Conservation (phyloP, 37 sponge, comb jelly and placozoan genomes). For the Cladorhizidae sp. region DNA sequence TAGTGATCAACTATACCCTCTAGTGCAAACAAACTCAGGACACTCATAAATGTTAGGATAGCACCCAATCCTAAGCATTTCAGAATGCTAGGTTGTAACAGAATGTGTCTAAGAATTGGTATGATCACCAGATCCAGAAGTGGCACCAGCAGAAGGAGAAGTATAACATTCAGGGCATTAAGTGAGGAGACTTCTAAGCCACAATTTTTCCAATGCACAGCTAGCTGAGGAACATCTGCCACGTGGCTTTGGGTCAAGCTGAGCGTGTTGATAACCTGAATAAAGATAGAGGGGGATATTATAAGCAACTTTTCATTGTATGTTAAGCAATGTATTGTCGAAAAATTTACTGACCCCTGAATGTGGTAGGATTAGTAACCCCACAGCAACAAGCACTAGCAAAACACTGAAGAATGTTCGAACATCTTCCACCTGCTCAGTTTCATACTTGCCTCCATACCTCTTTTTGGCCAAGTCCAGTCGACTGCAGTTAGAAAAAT, state of each 20-base stretch:
- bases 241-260: conserved; percentile 21
- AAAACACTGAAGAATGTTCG: conserved; percentile 41
- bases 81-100: conserved; percentile 27
- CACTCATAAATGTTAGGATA: conserved; percentile 5
- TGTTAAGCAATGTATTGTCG: too few relatives aligned
- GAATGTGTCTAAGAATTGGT: conserved; percentile 16
- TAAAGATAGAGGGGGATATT: background rate
- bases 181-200: background rate
- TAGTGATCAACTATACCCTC: conserved; percentile 6
- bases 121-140: conserved; percentile 25
- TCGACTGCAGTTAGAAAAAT: conserved; percentile 19
- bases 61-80: conserved; percentile 37
- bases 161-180: conserved; percentile 13
- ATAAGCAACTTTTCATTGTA: too few relatives aligned
- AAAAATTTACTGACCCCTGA: conserved; percentile 27
- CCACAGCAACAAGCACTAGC: conserved; percentile 22
- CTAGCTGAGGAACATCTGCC: background rate
- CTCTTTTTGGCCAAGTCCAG: conserved; percentile 40
- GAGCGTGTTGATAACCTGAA: conserved; percentile 40
- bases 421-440: conserved; percentile 55
- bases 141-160: conserved; percentile 42
- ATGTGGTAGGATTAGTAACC: conserved; percentile 31
- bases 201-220: background rate
- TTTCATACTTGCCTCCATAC: conserved; percentile 53
- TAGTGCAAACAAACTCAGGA: conserved; percentile 16